Evolutionary conservation across 2,113 vertebrate species (phyloP), one percentile per base, ranked within the genome.

Genomic region (Tachysurus vachellii): DNA sequence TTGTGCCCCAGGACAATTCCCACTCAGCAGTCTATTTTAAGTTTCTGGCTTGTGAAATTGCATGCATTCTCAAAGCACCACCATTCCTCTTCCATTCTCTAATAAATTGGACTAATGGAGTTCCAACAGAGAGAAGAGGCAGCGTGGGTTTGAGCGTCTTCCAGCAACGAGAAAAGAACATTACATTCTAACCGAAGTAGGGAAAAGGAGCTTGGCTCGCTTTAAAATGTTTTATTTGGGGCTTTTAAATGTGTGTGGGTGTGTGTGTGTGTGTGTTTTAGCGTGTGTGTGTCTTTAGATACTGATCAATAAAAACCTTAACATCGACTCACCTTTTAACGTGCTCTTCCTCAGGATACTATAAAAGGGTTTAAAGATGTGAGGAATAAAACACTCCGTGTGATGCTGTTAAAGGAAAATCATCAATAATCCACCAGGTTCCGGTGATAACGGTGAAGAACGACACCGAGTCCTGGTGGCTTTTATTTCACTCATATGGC

Each of bases 341-440:
- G 11, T 76, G 26, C 11, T 66, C 23, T 61, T n/a, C 36, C 95
- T 95, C 95, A 93, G 93, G 94, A 94, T 91, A 68, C 89, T 92
- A 92, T 92, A 91, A 92, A 92, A 76, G 17, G 28, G 16, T 17
- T 59, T 84, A 47, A 57, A 57, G 16, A 16, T 2, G 19, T 42
- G 14, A 66, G 26, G 23, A 71, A 11, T 21, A 47, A 11, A 23
- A 44, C 70, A 73, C 70, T 5, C 42, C 9, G 5, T 5, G 42
- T 73, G 36, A 9, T 23, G 70, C 70, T 12, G 70, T 23, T 12
- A 47, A 17, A 73, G 36, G 19, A 23, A 47, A 73, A 73, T 5
- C 11, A 44, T 73, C 70, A 73, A 71, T 5, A 23, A 73, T 73
- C 70, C 44, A 42, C 14, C 6, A 8, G 28, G 36, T 3, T 10